Conservation (phyloP, 1,140 invertebrate species). For the Anastrepha obliqua region DNA sequence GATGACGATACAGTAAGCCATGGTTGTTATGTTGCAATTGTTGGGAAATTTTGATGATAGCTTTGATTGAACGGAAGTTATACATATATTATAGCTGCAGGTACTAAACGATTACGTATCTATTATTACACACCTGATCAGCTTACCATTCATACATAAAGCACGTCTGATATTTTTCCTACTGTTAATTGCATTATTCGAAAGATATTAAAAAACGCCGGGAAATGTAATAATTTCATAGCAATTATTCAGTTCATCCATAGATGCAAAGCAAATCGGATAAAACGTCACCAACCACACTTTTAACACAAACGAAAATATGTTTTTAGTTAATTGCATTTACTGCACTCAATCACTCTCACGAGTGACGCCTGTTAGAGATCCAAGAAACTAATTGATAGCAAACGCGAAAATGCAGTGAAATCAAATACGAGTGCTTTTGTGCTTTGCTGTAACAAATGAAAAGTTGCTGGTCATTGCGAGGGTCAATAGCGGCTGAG, state of each 20-base stretch:
- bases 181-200: too few species aligned
- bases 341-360: background rate
- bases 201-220: background rate
- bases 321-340: background rate
- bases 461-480: background rate
- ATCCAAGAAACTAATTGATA: constrained; percentile 27
- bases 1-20: too few species aligned
- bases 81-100: background rate
- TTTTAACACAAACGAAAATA: constrained; percentile 2
- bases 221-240: background rate
- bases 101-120: background rate
- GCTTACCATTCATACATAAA: background rate
- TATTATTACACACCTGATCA: background rate
- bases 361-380: background rate
- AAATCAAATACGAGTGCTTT: constrained; percentile 7
- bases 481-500: background rate
- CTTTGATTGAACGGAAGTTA: background rate
- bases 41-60: background rate
- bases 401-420: constrained; percentile 32
- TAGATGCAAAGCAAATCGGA: background rate
- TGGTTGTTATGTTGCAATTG: too few species aligned
- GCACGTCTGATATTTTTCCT: too few species aligned
- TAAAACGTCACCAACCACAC: background rate
- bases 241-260: background rate
- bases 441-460: background rate